Evolutionary conservation across 2,888 invertebrate genomes (phyloP).

Genomic region (Hanleya hanleyi): DNA sequence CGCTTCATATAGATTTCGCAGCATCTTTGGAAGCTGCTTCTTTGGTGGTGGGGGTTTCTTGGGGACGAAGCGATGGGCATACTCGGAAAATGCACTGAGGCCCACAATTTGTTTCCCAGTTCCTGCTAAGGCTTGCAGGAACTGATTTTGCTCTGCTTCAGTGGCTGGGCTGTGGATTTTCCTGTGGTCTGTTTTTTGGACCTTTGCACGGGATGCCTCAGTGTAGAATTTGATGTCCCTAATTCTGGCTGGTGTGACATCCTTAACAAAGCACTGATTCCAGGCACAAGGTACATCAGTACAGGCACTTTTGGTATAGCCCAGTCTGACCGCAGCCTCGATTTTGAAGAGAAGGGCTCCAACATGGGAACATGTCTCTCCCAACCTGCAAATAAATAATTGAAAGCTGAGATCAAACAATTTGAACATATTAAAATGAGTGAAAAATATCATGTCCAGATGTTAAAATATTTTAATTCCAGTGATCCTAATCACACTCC

Average conservation of each 20-base stretch:
- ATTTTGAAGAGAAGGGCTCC: constrained; percentile 33
- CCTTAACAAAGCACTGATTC: constrained; percentile 29
- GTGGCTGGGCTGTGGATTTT: not conserved
- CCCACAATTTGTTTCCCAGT: not conserved
- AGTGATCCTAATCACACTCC: too few relatives aligned
- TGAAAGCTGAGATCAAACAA: not conserved
- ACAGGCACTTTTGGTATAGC: constrained; percentile 26
- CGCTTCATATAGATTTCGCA: not conserved
- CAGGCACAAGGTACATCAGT: constrained; percentile 27
- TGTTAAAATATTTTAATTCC: too few relatives aligned
- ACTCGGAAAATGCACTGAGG: too few relatives aligned
- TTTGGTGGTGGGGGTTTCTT: not conserved
- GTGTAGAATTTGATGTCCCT: constrained; percentile 17
- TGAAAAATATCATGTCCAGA: too few relatives aligned
- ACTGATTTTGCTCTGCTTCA: not conserved
- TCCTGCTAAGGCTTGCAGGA: not conserved
- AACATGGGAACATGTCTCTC: constrained; percentile 31
- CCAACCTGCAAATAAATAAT: constrained; percentile 23
- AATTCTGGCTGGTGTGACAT: constrained; percentile 15
- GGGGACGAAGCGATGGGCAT: not conserved
- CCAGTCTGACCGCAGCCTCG: constrained; percentile 33
- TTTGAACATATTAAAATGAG: not conserved
- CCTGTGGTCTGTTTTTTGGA: not conserved
- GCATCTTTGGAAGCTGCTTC: not conserved
- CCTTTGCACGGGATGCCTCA: not conserved